These are phyloP conservation scores for Gymnarchus niloticus DNA, from an alignment of 2,113 vertebrate species.

Conservation along the genomic window DNA sequence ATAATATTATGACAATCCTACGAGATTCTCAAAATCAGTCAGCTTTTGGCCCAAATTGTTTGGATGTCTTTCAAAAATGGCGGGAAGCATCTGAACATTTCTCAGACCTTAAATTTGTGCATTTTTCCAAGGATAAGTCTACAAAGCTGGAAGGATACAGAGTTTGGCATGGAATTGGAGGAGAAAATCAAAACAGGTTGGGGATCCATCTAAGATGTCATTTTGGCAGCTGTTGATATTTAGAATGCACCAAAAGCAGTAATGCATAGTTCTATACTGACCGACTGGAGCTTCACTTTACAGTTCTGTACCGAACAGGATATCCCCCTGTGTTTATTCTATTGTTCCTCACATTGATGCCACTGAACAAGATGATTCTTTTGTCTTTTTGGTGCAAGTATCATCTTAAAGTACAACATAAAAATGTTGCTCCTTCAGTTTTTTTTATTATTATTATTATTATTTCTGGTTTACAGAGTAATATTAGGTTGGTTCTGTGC, in stretches of 20 bases:
- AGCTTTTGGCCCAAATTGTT: not conserved
- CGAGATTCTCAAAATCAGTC: not conserved
- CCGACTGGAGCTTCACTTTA: not conserved
- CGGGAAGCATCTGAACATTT: not conserved
- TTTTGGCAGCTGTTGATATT: not conserved
- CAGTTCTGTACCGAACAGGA: not conserved
- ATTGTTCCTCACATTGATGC: not conserved
- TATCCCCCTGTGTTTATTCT: not conserved
- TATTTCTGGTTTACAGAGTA: not conserved
- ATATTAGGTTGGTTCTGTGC: not conserved
- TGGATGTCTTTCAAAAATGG: not conserved
- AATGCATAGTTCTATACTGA: not conserved
- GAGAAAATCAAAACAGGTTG: not conserved
- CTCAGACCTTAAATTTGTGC: not conserved
- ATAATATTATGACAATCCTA: not conserved
- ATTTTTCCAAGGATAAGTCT: not conserved
- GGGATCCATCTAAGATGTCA: too few relatives aligned
- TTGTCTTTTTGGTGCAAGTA: not conserved
- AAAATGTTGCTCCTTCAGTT: not conserved
- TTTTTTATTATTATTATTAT: too few relatives aligned
- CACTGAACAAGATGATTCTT: not conserved
- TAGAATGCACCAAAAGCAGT: not conserved
- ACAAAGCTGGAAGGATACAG: not conserved
- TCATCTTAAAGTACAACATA: conserved; percentile 1
- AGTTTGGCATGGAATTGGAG: not conserved